Base-by-base conservation (phyloP, 2,113 vertebrate genomes). In the Gymnocephalus cernua region DNA sequence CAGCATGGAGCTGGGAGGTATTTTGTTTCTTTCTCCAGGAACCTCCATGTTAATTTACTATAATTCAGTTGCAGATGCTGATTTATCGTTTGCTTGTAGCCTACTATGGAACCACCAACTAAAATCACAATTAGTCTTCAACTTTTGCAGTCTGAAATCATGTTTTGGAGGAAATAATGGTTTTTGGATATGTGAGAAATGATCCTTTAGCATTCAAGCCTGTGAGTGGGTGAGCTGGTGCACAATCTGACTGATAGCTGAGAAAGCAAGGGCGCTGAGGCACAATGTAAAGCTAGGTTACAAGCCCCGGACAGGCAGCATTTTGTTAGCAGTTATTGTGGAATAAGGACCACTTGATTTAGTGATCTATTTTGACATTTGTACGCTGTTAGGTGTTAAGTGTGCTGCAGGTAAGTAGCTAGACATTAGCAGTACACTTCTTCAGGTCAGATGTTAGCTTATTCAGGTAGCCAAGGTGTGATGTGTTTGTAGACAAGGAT, bases 1-100 rank as follows among this genome's bases (percentile, higher is more conserved):
- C 74, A 54, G 35, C 18, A 7, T 29, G 41, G 35, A 71, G 72
- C 47, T 53, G 14, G 62, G 25, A 62, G 35, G 16, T 48, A 72
- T 51, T 56, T 19, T 0, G 45, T 27, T 66, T 66, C 47, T 58
- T 70, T 58, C 56, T 59, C 32, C 53, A 68, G 72, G 8, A 27
- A 44, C 50, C 44, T 65, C 16, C 63, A 57, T 75, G 83, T 82
- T 72, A 77, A 53, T 79, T 79, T 35, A 16, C 12, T 44, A 72
- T 61, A 23, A 71, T 53, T 67, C 23, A 50, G 38, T 13, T 48
- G 45, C 41, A 78, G 51, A 77, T 16, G 48, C 19, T 57, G 23
- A 59, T 65, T 53, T 68, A 61, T 79, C 4, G n/a, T 59, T 54
- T 41, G 41, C 8, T 69, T 51, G 29, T 27, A 41, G 38, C 38